These are phyloP conservation scores for Campoletis sonorensis DNA, from an alignment of 1,140 invertebrate species.

Conservation along the genomic window DNA sequence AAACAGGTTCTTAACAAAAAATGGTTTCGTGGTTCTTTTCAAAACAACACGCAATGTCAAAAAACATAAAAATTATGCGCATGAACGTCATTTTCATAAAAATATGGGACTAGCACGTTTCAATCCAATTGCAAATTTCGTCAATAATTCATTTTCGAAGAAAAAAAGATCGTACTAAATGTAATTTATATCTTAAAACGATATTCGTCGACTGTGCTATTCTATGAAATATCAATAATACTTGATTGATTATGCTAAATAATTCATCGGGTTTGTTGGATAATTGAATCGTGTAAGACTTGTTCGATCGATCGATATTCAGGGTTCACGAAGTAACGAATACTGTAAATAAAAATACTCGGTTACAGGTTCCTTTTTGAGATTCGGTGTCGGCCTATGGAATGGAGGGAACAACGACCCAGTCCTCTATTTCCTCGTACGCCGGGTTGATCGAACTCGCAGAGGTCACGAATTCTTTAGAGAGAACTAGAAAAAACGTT, in stretches of 20 bases:
- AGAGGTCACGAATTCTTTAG: slow-evolving; percentile 67
- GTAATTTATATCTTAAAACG: not conserved
- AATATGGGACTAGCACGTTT: not conserved
- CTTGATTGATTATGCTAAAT: slow-evolving; percentile 19
- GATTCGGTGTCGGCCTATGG: not conserved
- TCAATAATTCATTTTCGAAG: not conserved
- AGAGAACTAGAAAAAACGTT: slow-evolving; percentile 64
- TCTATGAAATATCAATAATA: slow-evolving; percentile 7
- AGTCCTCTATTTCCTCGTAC: slow-evolving; percentile 68
- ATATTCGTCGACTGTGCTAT: slow-evolving; percentile 27
- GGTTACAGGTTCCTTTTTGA: not conserved
- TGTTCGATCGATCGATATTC: not conserved
- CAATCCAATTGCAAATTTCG: not conserved
- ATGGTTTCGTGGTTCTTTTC: too few species aligned
- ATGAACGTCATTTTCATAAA: not conserved
- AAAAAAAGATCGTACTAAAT: not conserved
- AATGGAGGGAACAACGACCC: slow-evolving; percentile 64
- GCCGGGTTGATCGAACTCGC: slow-evolving; percentile 60
- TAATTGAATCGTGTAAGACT: not conserved
- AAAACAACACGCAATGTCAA: not conserved
- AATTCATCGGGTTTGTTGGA: not conserved
- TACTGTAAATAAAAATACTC: not conserved
- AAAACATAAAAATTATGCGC: not conserved
- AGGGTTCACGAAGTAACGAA: not conserved
- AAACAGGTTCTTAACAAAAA: too few species aligned